These are phyloP conservation scores for Dromococcyx pavoninus DNA, from an alignment of 2,797 vertebrate genomes.

Conservation along the genomic window DNA sequence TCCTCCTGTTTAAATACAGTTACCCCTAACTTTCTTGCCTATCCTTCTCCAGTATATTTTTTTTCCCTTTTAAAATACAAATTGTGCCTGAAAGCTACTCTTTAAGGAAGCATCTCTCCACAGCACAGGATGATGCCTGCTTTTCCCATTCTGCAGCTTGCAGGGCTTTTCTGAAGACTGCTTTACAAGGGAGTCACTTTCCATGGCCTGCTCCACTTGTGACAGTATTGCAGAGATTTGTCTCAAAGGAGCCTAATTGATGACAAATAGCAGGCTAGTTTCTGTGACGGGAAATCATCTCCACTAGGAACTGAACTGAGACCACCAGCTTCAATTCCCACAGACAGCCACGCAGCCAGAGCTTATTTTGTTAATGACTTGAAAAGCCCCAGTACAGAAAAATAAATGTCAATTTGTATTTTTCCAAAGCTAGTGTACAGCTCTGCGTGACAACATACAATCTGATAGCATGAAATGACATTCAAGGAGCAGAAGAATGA, in stretches of 20 bases:
- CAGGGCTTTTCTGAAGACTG: background rate
- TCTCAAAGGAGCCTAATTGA: background rate
- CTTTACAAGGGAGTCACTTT: background rate
- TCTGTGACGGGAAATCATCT: background rate
- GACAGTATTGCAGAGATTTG: background rate
- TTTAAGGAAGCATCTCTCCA: background rate
- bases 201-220: background rate
- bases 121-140: background rate
- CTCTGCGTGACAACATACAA: background rate
- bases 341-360: background rate
- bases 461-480: background rate
- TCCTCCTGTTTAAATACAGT: background rate
- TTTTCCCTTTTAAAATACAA: background rate
- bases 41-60: background rate
- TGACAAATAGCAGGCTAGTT: background rate
- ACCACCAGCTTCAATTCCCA: slow-evolving; percentile 8
- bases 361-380: slow-evolving; percentile 4
- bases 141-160: background rate
- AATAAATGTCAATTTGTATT: fast-evolving
- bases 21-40: background rate
- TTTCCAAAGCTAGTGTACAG: background rate
- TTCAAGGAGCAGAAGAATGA: background rate
- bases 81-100: background rate
- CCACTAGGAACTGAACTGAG: background rate
- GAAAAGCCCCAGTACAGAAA: background rate